Percentiles rank a stretch among this genome's conserved stretches.
These are phyloP conservation scores for Hemibagrus guttatus DNA, from an alignment of 2,797 vertebrate species.

Conservation along the genomic window DNA sequence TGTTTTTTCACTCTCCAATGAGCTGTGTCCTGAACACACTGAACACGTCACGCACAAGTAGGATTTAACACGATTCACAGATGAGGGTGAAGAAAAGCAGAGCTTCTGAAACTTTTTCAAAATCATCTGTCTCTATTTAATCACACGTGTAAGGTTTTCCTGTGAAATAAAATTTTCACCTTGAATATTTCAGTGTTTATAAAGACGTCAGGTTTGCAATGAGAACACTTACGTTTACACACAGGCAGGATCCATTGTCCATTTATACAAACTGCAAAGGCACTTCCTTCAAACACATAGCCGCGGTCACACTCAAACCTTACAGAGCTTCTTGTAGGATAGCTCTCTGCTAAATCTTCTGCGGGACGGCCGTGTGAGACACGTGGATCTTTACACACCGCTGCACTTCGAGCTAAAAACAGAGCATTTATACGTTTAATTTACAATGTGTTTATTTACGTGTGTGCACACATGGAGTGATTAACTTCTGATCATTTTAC, in stretches of 20 bases:
- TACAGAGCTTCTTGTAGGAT: too few species aligned
- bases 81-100: too few species aligned
- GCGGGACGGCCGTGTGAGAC: neutral
- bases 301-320: neutral
- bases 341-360: too few species aligned
- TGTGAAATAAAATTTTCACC: neutral
- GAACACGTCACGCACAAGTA: too few species aligned
- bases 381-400: accelerated
- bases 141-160: neutral
- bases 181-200: neutral
- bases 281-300: slow-evolving; percentile 32
- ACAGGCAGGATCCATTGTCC: neutral
- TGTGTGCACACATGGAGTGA: too few species aligned
- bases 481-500: too few species aligned
- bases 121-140: too few species aligned
- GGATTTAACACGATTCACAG: too few species aligned
- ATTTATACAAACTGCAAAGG: neutral
- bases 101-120: too few species aligned
- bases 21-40: too few species aligned
- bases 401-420: neutral
- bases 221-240: neutral
- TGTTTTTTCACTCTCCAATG: too few species aligned
- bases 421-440: neutral
- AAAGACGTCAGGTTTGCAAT: neutral
- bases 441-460: neutral